These are phyloP conservation scores for Drosophila tropicalis DNA, from an alignment of 1,140 invertebrate species.

Conservation along the genomic window DNA sequence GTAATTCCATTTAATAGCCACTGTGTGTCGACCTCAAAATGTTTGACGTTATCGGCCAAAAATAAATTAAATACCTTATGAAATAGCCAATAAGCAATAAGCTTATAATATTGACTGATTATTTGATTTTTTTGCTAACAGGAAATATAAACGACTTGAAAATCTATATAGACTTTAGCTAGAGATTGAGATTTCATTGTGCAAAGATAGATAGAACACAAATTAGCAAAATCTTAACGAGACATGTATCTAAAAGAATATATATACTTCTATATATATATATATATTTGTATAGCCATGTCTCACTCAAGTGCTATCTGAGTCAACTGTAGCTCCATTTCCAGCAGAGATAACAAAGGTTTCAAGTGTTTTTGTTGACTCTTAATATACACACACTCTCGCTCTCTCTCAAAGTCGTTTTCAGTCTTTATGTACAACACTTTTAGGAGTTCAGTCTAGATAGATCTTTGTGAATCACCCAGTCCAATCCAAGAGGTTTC, in stretches of 20 bases:
- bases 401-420: background rate
- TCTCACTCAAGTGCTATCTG: slow-evolving; percentile 46
- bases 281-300: background rate
- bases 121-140: too few species aligned
- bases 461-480: slow-evolving; percentile 1
- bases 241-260: too few species aligned
- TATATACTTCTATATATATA: slow-evolving; percentile 12
- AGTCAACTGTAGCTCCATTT: slow-evolving; percentile 54
- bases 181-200: background rate
- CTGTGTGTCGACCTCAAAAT: background rate
- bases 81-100: too few species aligned
- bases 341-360: slow-evolving; percentile 60
- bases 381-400: slow-evolving; percentile 5
- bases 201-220: background rate
- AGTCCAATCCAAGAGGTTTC: background rate
- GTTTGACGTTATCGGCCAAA: background rate
- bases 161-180: background rate
- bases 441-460: background rate
- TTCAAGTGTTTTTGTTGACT: slow-evolving; percentile 15
- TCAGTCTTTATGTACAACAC: background rate
- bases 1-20: slow-evolving; percentile 8
- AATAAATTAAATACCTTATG: background rate
- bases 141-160: background rate
- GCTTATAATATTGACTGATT: too few species aligned
- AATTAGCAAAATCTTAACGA: slow-evolving; percentile 1